phyloP scores from a whole-genome alignment of 2,888 invertebrate species.

The Tubulanus polymorphus region DNA sequence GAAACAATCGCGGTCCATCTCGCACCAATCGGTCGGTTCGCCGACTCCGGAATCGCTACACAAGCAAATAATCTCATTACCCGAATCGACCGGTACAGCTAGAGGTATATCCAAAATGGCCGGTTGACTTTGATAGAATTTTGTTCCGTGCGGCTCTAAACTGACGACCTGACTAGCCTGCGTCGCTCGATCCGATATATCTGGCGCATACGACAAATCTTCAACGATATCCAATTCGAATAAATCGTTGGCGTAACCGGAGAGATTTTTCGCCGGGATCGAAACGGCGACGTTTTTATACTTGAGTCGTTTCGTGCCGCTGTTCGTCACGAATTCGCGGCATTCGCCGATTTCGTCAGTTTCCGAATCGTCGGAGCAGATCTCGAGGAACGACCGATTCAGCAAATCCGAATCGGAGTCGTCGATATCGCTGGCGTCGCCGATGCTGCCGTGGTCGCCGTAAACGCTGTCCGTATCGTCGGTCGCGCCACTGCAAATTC shows the following conservation, averaged over 20 bases:
- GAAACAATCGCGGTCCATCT: conserved; percentile 21
- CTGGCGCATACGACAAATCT: conserved; percentile 12
- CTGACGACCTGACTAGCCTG: conserved; percentile 33
- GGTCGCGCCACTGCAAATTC: not conserved
- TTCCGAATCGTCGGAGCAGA: conserved; percentile 3
- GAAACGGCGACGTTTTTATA: conserved; percentile 6
- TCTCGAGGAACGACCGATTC: not conserved
- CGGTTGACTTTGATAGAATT: conserved; percentile 27
- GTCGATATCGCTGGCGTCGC: conserved; percentile 2
- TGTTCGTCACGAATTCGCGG: not conserved
- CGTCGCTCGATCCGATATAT: conserved; percentile 17
- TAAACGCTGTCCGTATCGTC: conserved; percentile 7
- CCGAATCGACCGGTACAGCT: conserved; percentile 19
- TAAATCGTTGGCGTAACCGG: conserved; percentile 3
- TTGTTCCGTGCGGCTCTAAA: conserved; percentile 32
- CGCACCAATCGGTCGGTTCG: conserved; percentile 23
- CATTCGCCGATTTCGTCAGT: conserved; percentile 5
- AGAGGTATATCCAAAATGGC: conserved; percentile 30
- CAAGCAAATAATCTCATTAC: conserved; percentile 26
- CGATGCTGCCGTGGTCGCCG: conserved; percentile 10
- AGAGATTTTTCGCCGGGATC: conserved; percentile 8
- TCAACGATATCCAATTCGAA: conserved; percentile 11
- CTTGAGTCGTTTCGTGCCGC: conserved; percentile 6
- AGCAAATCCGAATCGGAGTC: not conserved
- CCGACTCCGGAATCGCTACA: conserved; percentile 26